These are phyloP conservation scores for Clunio marinus DNA, from an alignment of 2,888 invertebrate species.

Conservation along the genomic window DNA sequence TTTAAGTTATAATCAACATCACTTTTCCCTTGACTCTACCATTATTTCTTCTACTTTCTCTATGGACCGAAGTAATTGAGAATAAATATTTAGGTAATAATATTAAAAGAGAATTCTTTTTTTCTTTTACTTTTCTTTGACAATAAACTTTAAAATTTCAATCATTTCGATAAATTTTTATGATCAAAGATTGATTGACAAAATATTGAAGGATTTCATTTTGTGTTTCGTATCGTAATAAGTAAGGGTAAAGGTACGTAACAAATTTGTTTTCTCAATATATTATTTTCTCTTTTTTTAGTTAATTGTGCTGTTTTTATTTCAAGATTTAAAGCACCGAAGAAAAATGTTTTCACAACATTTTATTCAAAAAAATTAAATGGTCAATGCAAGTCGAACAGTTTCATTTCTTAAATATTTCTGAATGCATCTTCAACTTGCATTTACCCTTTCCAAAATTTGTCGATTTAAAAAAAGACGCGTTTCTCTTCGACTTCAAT, in stretches of 20 bases:
- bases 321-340: slow-evolving; percentile 13
- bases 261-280: slow-evolving; percentile 22
- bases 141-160: background rate
- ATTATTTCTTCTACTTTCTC: too few species aligned
- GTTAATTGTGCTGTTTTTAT: slow-evolving; percentile 6
- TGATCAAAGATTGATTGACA: background rate
- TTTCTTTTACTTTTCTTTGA: background rate
- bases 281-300: background rate
- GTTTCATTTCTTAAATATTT: background rate
- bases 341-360: slow-evolving; percentile 8
- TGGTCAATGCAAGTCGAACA: background rate
- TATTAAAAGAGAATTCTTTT: too few species aligned
- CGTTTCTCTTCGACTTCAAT: slow-evolving; percentile 25
- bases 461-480: slow-evolving; percentile 28
- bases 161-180: background rate
- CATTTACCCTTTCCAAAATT: slow-evolving; percentile 7
- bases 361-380: slow-evolving; percentile 7
- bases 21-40: too few species aligned
- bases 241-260: slow-evolving; percentile 15
- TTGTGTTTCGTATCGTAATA: background rate
- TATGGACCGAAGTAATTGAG: too few species aligned
- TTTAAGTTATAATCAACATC: too few species aligned
- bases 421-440: too few species aligned
- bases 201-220: background rate
- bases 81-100: too few species aligned